phyloP scores from a whole-genome alignment of 2,888 invertebrate species.

The Drosophila pseudotakahashii region DNA sequence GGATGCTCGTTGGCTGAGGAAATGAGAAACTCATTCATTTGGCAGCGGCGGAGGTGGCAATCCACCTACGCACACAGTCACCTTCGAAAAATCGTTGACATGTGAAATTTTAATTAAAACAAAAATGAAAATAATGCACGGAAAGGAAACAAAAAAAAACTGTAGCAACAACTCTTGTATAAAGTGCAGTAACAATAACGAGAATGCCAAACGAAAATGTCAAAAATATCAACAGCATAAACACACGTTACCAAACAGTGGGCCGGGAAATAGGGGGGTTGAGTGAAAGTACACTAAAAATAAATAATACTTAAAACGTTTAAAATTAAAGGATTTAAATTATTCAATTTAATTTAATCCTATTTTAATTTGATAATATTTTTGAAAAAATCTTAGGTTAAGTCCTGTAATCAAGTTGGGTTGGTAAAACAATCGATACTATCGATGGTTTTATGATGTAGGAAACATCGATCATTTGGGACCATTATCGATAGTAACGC shows the following conservation, averaged over 20 bases:
- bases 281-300: conserved; percentile 1
- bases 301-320: background rate
- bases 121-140: conserved; percentile 50
- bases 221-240: conserved; percentile 73
- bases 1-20: conserved; percentile 49
- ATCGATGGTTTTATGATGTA: too few relatives aligned
- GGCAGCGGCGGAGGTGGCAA: conserved; percentile 18
- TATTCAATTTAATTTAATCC: too few relatives aligned
- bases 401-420: too few relatives aligned
- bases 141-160: conserved; percentile 59
- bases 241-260: conserved; percentile 32
- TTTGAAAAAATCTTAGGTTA: too few relatives aligned
- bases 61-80: conserved; percentile 31
- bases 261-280: background rate
- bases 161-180: conserved; percentile 24
- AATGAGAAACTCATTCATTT: conserved; percentile 55
- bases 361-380: too few relatives aligned
- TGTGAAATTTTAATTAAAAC: conserved; percentile 79
- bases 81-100: conserved; percentile 70
- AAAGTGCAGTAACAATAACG: conserved; percentile 46
- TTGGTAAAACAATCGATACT: too few relatives aligned
- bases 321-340: too few relatives aligned
- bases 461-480: too few relatives aligned
- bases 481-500: too few relatives aligned
- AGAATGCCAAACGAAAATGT: conserved; percentile 69